Conservation (phyloP, 2,797 vertebrate species). For the Hippopotamyrus pictus region DNA sequence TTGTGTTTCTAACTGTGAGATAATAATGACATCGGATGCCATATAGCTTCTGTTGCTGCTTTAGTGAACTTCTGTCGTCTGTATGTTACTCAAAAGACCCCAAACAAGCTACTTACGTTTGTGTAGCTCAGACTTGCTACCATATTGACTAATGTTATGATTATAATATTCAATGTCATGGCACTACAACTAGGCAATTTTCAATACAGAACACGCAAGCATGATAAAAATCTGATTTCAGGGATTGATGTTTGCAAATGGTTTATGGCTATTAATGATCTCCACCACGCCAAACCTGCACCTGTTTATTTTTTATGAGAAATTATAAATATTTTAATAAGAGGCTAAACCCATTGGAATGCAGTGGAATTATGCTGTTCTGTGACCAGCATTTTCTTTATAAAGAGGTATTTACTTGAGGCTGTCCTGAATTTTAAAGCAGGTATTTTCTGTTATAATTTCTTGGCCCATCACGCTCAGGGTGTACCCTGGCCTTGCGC, state of each 20-base stretch:
- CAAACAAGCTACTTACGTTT: background rate
- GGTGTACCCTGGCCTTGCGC: background rate
- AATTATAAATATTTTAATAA: slow-evolving; percentile 2
- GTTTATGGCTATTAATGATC: background rate
- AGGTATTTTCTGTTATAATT: background rate
- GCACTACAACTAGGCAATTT: background rate
- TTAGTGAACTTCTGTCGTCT: background rate
- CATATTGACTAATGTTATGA: background rate
- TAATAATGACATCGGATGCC: background rate
- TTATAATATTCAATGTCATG: background rate
- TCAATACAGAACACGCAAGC: background rate
- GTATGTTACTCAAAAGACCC: background rate
- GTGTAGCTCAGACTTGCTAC: background rate
- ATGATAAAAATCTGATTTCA: slow-evolving; percentile 4
- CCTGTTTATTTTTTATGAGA: background rate
- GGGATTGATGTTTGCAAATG: background rate
- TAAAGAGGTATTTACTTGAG: background rate
- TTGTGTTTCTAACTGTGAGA: background rate
- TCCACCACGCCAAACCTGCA: background rate
- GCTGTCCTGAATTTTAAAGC: background rate
- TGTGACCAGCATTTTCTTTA: background rate
- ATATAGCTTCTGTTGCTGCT: background rate
- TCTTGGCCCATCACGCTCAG: background rate
- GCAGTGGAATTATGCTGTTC: background rate
- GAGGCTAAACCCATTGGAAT: background rate